Evolutionary conservation across 2,113 vertebrate species (phyloP).

Genomic region (Daphoenositta chrysoptera): DNA sequence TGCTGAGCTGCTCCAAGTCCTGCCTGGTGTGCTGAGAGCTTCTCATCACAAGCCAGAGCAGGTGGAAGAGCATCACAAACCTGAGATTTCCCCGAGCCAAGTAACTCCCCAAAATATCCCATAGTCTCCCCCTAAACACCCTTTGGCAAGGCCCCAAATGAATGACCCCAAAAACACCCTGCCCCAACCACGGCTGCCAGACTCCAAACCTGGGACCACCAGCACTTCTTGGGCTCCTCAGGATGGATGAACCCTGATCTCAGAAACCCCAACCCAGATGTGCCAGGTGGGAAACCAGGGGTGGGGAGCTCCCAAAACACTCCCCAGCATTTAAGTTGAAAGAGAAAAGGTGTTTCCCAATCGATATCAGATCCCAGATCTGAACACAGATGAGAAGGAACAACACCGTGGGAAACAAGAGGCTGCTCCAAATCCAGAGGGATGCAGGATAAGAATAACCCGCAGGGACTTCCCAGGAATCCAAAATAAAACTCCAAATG

Average conservation of each 20-base stretch:
- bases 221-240: neutral
- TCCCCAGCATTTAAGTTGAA: neutral
- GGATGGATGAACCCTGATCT: neutral
- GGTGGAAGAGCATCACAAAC: neutral
- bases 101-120: too few species aligned
- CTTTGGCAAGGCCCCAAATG: neutral
- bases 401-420: neutral
- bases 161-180: neutral
- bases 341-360: neutral
- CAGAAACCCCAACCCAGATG: neutral
- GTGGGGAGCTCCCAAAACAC: neutral
- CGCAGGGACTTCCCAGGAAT: neutral
- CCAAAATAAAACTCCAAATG: neutral
- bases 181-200: neutral
- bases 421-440: fast-evolving
- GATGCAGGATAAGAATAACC: neutral
- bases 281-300: neutral
- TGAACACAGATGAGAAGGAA: neutral
- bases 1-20: neutral
- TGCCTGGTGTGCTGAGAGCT: neutral
- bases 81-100: fast-evolving
- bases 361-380: neutral
- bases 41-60: fast-evolving
- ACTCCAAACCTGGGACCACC: neutral
- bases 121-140: neutral